Base-by-base conservation (phyloP, 1,140 invertebrate species). In the Atta colombica region DNA sequence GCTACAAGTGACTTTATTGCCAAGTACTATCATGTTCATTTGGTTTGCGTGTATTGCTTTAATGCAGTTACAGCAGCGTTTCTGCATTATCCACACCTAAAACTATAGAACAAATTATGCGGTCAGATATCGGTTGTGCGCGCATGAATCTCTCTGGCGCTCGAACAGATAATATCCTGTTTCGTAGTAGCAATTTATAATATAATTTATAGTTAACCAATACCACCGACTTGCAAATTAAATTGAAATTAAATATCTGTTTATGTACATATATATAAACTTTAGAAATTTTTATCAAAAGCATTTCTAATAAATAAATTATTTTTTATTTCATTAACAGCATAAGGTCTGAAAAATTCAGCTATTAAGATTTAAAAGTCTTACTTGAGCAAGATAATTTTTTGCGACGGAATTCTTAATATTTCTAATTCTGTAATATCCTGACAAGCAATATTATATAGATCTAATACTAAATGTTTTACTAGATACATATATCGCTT, bases 71-170 rank as follows among this genome's bases (percentile, higher is more conserved):
- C 69, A 63, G 74, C 39, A 49, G 69, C 55, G 39, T 84, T 51
- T 25, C 55, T 28, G n/a, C 80, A 74, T 84, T 74, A 84, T 74
- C 80, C 68, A 74, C 58, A 39, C 21, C n/a, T 28, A 39, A 51
- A 75, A 84, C 80, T 84, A 84, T 75, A 84, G 69, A 84, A 84
- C 80, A 75, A 84, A 84, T 84, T 84, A 84, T 84, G 69, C 69
- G 80, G 80, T 84, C 80, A 75, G 80, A 84, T 84, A 84, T 84
- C 69, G 80, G 80, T 84, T 84, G 58, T 75, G 39, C 31, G 53
- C 68, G 51, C 80, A 84, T 84, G 80, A 84, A 84, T 84, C 80
- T 84, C 80, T 61, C 69, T 84, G 14, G 66, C 28, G 69, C 28
- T 84, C 61, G 80, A 84, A 84, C 55, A 84, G 80, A 84, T 84